These are phyloP conservation scores for Helleia helle DNA, from an alignment of 2,888 invertebrate species.

Conservation along the genomic window DNA sequence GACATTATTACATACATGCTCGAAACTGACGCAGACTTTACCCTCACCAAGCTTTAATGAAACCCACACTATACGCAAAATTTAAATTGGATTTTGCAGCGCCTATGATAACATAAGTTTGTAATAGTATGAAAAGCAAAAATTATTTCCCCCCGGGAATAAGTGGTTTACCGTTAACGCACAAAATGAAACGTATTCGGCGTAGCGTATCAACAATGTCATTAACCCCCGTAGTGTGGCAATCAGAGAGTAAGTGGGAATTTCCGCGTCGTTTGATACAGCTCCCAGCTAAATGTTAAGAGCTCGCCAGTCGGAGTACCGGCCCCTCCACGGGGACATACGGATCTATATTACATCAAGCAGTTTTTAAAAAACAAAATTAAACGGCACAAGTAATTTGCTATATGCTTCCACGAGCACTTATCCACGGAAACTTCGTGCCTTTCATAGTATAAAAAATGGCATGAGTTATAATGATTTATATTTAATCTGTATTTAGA, in stretches of 20 bases:
- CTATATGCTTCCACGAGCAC: background rate
- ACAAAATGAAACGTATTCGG: constrained; percentile 54
- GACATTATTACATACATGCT: no score
- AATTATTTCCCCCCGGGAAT: constrained; percentile 15
- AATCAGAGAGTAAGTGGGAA: constrained; percentile 70
- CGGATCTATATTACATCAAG: constrained; percentile 20
- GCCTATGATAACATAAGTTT: constrained; percentile 11
- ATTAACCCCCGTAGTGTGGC: constrained; percentile 70
- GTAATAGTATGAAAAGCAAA: constrained; percentile 14
- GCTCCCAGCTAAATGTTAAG: constrained; percentile 66
- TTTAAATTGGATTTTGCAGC: constrained; percentile 12
- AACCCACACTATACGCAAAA: constrained; percentile 7
- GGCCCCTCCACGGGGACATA: constrained; percentile 34
- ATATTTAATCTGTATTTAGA: no score
- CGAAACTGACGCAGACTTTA: no score
- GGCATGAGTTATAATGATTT: no score
- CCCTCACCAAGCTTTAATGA: constrained; percentile 2
- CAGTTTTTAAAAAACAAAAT: no score
- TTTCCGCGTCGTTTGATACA: constrained; percentile 69
- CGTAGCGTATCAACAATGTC: constrained; percentile 66
- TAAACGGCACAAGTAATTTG: no score
- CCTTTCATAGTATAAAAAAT: no score
- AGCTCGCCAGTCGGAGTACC: constrained; percentile 43
- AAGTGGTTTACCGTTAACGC: constrained; percentile 37
- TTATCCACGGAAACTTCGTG: no score